Evolutionary conservation across 2,797 vertebrate species (phyloP).

Genomic region (Dromococcyx pavoninus): DNA sequence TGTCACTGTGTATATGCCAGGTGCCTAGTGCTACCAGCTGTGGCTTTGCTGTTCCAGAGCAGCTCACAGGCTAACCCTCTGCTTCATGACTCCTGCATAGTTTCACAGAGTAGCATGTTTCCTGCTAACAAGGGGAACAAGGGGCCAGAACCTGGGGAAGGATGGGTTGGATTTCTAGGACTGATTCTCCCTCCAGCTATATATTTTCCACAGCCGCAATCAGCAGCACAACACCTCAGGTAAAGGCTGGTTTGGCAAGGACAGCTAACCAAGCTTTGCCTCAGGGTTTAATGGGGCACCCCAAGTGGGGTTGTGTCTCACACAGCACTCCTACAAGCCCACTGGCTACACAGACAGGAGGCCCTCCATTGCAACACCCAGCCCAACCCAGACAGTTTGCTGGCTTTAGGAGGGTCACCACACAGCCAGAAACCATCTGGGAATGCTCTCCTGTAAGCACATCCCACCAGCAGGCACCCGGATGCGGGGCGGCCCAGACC

Average conservation of each 20-base stretch:
- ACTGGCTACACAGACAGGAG: background rate
- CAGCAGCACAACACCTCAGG: background rate
- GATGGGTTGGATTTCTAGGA: background rate
- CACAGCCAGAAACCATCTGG: background rate
- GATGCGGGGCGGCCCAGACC: rapidly evolving
- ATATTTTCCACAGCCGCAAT: background rate
- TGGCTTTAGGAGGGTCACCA: background rate
- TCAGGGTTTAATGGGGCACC: background rate
- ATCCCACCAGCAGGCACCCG: rapidly evolving
- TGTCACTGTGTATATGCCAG: rapidly evolving
- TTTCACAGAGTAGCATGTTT: background rate
- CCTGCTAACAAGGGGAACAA: background rate
- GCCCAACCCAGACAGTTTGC: rapidly evolving
- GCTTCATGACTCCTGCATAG: rapidly evolving
- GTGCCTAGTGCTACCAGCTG: rapidly evolving
- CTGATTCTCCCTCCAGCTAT: background rate
- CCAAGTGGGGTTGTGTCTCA: background rate
- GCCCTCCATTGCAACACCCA: background rate
- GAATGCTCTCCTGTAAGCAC: background rate
- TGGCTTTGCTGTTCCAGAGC: background rate
- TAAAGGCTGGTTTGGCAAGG: background rate
- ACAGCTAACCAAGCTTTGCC: background rate
- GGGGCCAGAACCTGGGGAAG: background rate
- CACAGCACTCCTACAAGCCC: background rate
- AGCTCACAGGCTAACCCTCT: background rate